Base-by-base conservation (phyloP, 1,140 invertebrate species). In the Tetraneura akinire region DNA sequence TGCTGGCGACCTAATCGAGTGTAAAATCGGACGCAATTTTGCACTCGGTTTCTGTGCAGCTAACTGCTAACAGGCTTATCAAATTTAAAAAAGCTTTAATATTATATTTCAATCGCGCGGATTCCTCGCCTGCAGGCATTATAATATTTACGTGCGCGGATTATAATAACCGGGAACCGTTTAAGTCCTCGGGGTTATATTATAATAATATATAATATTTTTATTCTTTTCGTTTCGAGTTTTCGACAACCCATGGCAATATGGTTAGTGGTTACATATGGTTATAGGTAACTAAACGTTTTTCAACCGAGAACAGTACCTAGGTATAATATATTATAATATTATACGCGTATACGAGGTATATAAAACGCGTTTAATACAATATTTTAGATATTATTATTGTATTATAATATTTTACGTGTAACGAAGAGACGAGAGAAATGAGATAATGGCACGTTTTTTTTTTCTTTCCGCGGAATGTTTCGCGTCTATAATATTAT, bases 51-150 rank as follows among this genome's bases (percentile, higher is more conserved):
- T 60, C 53, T 55, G 66, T 26, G 51, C n/a, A n/a, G n/a, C n/a
- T n/a, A n/a, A n/a, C n/a, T n/a, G n/a, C 73, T 76, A 76, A 76
- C 73, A 57, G 73, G 73, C 73, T 76, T 76, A 76, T 76, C 49
- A 42, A 57, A 76, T 57, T 57, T 37, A 76, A 76, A n/a, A 76
- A 76, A 76, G 73, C 73, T 76, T 76, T n/a, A n/a, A 76, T 76
- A 76, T 76, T 76, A 42, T 74, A 76, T 57, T 37, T 42, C 49
- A 26, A 53, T 73, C 26, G 32, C 26, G 32, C 32, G 70, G 45
- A 37, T 76, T 76, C 73, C n/a, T 55, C 53, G 32, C 49, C 51
- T 57, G n/a, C 32, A 42, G 51, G 73, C 73, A 57, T 57, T 57
- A 21, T 23, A n/a, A n/a, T n/a, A n/a, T n/a, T n/a, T n/a, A n/a